These are phyloP conservation scores for Chouioia cunea DNA, from an alignment of 2,888 invertebrate species.

Conservation along the genomic window DNA sequence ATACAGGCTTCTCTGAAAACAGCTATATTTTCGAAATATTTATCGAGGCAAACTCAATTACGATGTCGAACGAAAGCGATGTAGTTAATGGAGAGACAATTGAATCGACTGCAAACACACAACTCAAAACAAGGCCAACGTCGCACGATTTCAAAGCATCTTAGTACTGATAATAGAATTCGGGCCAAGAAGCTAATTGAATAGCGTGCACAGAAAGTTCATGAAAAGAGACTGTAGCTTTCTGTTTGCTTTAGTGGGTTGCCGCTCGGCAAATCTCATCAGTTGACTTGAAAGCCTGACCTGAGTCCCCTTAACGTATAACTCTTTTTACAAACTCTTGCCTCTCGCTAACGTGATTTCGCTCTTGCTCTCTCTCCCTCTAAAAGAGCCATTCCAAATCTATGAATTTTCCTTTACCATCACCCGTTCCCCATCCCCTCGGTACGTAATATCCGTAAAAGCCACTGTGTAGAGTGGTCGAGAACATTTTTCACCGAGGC, in stretches of 20 bases:
- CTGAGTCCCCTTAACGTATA: slow-evolving; percentile 8
- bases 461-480: slow-evolving; percentile 38
- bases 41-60: no score
- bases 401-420: slow-evolving; percentile 34
- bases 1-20: no score
- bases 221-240: slow-evolving; percentile 10
- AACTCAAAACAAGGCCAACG: no score
- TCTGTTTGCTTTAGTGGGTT: slow-evolving; percentile 9
- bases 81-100: no score
- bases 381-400: slow-evolving; percentile 31
- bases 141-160: not conserved
- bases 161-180: slow-evolving; percentile 21
- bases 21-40: no score
- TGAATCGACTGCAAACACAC: not conserved
- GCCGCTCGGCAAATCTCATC: slow-evolving; percentile 41
- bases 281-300: slow-evolving; percentile 38
- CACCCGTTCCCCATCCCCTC: not conserved
- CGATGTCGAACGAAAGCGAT: no score
- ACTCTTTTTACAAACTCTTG: slow-evolving; percentile 47
- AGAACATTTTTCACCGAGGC: slow-evolving; percentile 46
- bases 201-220: slow-evolving; percentile 25
- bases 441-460: slow-evolving; percentile 47
- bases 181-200: slow-evolving; percentile 25
- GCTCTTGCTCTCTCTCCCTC: not conserved
- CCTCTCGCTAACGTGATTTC: slow-evolving; percentile 43